phyloP scores from a whole-genome alignment of 2,888 invertebrate genomes.

The Rotaria sp. region DNA sequence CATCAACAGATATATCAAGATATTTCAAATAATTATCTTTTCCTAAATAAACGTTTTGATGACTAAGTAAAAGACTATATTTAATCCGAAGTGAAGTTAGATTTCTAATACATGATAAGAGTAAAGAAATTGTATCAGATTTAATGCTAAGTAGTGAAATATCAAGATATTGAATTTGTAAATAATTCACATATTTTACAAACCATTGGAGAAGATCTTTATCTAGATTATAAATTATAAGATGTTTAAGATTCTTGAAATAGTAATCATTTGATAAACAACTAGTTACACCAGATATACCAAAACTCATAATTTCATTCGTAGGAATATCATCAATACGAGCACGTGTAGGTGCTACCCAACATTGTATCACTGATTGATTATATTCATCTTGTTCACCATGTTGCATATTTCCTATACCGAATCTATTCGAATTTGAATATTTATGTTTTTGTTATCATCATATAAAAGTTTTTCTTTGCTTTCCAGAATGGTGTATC shows the following conservation, averaged over 20 bases:
- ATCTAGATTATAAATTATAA: background rate
- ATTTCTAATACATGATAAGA: background rate
- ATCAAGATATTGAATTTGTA: background rate
- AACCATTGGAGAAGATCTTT: background rate
- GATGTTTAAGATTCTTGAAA: background rate
- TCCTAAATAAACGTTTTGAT: background rate
- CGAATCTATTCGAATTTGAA: background rate
- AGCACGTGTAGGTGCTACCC: background rate
- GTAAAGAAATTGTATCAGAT: background rate
- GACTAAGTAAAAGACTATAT: background rate
- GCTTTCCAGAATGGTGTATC: background rate
- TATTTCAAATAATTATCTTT: background rate
- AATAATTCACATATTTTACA: background rate
- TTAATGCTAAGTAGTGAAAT: background rate
- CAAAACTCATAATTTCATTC: background rate
- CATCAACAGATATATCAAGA: background rate
- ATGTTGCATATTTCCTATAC: background rate
- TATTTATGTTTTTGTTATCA: background rate
- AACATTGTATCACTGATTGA: background rate
- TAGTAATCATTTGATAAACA: background rate
- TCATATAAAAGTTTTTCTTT: background rate
- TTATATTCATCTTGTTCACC: background rate
- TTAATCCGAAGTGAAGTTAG: background rate
- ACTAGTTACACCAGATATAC: background rate
- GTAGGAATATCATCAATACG: background rate